Percentiles rank a stretch among this genome's conserved stretches.
phyloP scores from a whole-genome alignment of 64 coral and sea anemone species.

The Pachyseris speciosa region DNA sequence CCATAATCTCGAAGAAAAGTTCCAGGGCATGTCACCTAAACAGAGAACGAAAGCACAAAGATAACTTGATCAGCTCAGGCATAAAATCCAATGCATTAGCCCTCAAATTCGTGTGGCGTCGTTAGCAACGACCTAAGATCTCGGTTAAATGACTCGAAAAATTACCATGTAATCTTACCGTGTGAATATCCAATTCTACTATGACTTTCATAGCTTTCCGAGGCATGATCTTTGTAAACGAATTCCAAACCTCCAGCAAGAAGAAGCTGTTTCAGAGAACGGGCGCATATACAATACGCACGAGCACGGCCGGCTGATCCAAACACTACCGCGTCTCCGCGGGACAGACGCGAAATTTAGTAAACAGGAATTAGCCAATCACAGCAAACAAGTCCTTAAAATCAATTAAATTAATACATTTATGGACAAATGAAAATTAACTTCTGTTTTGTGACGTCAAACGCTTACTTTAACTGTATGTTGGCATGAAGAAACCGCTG shows the following conservation, averaged over 20 bases:
- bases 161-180: constrained; percentile 61
- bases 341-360: constrained; percentile 63
- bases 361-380: constrained; percentile 71
- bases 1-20: constrained; percentile 99
- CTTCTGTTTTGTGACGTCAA: constrained; percentile 48
- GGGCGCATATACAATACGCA: neutral
- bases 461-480: no score
- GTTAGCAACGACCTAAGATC: constrained; percentile 89
- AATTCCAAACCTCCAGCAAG: neutral
- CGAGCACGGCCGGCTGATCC: neutral
- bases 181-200: constrained; percentile 93
- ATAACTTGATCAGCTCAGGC: constrained; percentile 26
- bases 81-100: constrained; percentile 10
- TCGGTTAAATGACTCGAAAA: constrained; percentile 17
- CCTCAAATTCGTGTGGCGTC: constrained; percentile 63
- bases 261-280: neutral
- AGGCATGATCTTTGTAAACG: constrained; percentile 68
- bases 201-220: constrained; percentile 99
- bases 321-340: constrained; percentile 38
- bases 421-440: constrained; percentile 10
- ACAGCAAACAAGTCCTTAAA: neutral
- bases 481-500: no score
- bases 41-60: neutral
- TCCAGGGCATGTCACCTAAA: constrained; percentile 93
- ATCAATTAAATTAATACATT: constrained; percentile 51